Evolutionary conservation across 2,888 invertebrate genomes (phyloP), one percentile per base, ranked within the genome.

Genomic region (Agonopterix subpropinquella): DNA sequence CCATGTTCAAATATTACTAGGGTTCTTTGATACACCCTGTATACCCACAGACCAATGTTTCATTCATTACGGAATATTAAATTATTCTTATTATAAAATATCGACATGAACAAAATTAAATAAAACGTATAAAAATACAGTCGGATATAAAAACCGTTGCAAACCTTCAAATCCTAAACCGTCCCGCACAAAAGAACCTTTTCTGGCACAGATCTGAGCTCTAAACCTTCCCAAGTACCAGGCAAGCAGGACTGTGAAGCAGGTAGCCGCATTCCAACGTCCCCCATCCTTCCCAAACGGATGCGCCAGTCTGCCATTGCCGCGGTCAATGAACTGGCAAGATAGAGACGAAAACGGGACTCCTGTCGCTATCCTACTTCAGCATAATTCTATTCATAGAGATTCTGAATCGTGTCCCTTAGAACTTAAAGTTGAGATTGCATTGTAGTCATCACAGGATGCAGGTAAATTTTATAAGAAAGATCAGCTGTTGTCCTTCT

Each of bases 271-370:
- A 85, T 85, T 81, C 82, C 84, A 63, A 53, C 55, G 60, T 58
- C 52, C 65, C 69, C 68, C 61, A 69, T 71, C 72, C 70, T 73
- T 42, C 48, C 53, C 50, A 48, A 61, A 62, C 73, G 69, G 75
- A 76, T 73, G 69, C 64, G 63, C 61, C 65, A 59, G 28, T 28
- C 28, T 28, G 28, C 5, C 28, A 28, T 28, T 4, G 28, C 28
- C 2, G 81, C 2, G 81, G 78, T 77, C 78, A 76, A 70, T 72
- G 81, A 79, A 73, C 71, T 55, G 50, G 59, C 53, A 53, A 65
- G 78, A 86, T 62, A 73, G 63, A 62, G 83, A 87, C 52, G 58
- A 64, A 78, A 81, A 78, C 70, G 84, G 87, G 85, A 85, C 68
- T 54, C 60, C 56, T 67, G 52, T 59, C 43, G 53, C 62, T 62